Base-by-base conservation (phyloP, 2,797 vertebrate species). In the Crypturellus tataupa region DNA sequence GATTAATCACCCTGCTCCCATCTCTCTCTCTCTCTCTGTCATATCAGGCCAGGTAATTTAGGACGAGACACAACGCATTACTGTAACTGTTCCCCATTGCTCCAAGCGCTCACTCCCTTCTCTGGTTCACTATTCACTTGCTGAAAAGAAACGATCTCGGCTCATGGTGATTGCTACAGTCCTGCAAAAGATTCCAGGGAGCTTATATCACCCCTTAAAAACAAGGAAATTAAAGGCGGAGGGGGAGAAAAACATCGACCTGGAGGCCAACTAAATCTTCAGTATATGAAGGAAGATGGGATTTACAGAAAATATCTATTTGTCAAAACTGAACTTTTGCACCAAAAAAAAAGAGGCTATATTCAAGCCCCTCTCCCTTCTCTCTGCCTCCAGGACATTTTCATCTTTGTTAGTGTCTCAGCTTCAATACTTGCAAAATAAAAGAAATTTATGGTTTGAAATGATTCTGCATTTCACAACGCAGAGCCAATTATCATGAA, bases 391-490 rank as follows among this genome's bases (percentile, higher is more conserved):
- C 3, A 2, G 89, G 93, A 89, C 70, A 37, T 85, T 83, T 90
- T 80, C 10, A 1, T 78, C 87, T 92, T 60, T 87, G 68, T 85
- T 94, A 91, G 0, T 59, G 65, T 71, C 89, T 80, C 94, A 93
- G 82, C 87, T 82, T 91, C 33, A 62, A 53, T 71, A 93, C 85
- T 96, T 92, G 85, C 82, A 87, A 93, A 95, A 92, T 49, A 92
- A 67, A 80, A 93, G 87, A 49, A 23, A 89, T 93, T 75, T 93
- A 82, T 92, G 75, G 76, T 71, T 89, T 29, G 58, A 87, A 96
- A 91, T 6, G 21, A 53, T 94, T 68, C 69, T 18, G 33, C 3
- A 0, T 68, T 71, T 83, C 89, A 55, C 93, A 87, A 72, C 20
- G 82, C 67, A 18, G 65, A 67, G 93, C 80, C 93, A 94, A 93